Evolutionary conservation across 2,113 vertebrate species (phyloP).

Genomic region (Bubo blakistoni): DNA sequence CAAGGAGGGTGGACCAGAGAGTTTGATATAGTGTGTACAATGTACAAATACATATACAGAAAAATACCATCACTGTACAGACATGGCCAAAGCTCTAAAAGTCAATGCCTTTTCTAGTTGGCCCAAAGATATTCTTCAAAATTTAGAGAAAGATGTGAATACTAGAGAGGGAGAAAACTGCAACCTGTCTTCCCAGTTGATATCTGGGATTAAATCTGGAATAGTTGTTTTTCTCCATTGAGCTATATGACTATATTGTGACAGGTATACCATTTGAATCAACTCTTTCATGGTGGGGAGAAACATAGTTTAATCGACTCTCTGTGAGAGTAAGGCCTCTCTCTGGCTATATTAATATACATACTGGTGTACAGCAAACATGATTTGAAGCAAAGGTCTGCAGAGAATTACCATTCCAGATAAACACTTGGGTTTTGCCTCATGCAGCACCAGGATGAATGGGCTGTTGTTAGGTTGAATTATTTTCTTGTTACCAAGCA

Average conservation of each 20-base stretch:
- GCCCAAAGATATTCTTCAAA: background rate
- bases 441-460: background rate
- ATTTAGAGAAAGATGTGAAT: background rate
- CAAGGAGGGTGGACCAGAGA: background rate
- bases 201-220: background rate
- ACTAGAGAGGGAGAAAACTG: background rate
- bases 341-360: background rate
- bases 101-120: background rate
- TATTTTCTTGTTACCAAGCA: conserved; percentile 37
- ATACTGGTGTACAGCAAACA: background rate
- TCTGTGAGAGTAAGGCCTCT: background rate
- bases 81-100: background rate
- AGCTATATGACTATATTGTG: background rate
- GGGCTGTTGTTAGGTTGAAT: conserved; percentile 37
- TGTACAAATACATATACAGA: background rate
- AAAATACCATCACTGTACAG: background rate
- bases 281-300: background rate
- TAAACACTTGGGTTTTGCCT: background rate
- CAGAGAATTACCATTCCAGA: conserved; percentile 3
- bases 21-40: background rate
- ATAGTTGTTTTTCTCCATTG: background rate
- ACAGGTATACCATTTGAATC: background rate
- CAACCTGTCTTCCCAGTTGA: background rate
- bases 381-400: background rate
- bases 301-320: background rate